Conservation (phyloP, 2,797 vertebrate genomes). For the Paedocypris micromegethes region DNA sequence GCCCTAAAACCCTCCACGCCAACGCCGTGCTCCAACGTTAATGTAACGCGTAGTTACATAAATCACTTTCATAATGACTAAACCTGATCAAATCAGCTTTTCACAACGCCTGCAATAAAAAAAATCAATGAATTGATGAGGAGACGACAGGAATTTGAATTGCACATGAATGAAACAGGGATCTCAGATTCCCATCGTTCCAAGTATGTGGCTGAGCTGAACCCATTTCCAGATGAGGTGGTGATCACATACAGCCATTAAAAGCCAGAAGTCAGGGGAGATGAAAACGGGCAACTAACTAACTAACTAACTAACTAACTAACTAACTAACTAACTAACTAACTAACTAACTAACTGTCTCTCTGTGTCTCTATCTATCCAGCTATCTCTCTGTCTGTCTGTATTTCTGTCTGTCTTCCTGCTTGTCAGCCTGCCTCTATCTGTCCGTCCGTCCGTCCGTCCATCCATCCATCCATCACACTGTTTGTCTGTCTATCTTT, state of each 20-base stretch:
- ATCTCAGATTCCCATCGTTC: constrained; percentile 1
- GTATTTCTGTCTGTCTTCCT: no score
- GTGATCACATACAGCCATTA: constrained; percentile 42
- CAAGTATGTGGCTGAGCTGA: constrained; percentile 41
- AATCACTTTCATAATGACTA: constrained; percentile 25
- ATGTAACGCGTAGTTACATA: constrained; percentile 35
- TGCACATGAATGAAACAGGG: no score
- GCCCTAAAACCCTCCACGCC: constrained; percentile 18
- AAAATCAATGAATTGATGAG: neutral
- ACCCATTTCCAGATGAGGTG: constrained; percentile 30
- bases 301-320: no score
- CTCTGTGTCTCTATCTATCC: no score
- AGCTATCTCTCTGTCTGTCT: no score
- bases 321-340: no score
- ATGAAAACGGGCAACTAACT: constrained; percentile 21
- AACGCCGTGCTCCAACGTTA: constrained; percentile 19
- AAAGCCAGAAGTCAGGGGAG: constrained; percentile 19
- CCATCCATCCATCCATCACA: no score
- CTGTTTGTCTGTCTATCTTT: no score
- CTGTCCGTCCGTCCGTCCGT: no score
- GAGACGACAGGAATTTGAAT: neutral
- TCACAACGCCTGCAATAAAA: constrained; percentile 24
- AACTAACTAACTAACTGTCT: no score
- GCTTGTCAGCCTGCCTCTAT: no score
- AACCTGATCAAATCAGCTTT: constrained; percentile 34